A percentile compares a stretch with the other conserved stretches of the same genome.
Conservation (phyloP, 2,888 invertebrate species). For the Nephrotoma flavescens region DNA sequence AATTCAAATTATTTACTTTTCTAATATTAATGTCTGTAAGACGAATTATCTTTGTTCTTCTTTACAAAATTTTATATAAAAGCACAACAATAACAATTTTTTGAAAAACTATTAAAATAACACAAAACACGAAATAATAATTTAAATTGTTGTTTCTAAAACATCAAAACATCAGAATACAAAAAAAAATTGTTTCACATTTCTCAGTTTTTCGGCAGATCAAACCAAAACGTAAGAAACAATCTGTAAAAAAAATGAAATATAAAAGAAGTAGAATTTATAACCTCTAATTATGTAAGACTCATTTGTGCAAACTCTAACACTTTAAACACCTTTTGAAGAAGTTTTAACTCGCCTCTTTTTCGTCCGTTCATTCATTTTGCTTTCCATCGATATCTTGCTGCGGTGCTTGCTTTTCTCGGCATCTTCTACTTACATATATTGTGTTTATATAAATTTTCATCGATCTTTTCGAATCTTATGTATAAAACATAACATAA, state of each 20-base stretch:
- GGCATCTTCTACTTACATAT: not conserved
- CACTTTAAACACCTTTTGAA: conserved; percentile 6
- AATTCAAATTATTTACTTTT: not conserved
- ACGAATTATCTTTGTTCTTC: not conserved
- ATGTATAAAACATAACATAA: not conserved
- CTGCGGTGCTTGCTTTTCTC: not conserved
- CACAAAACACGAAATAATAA: not conserved
- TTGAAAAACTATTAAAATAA: not conserved
- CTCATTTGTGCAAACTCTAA: conserved; percentile 5
- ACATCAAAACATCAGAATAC: not conserved
- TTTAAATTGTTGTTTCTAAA: not conserved
- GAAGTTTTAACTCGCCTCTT: not conserved
- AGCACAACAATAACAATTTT: not conserved
- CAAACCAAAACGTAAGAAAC: not conserved
- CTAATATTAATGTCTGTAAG: not conserved
- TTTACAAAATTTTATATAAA: not conserved
- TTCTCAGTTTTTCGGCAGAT: conserved; percentile 2
- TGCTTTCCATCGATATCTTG: not conserved
- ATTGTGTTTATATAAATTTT: not conserved
- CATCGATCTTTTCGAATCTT: not conserved
- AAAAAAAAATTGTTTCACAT: not conserved
- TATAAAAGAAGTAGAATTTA: conserved; percentile 2
- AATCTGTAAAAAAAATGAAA: not conserved
- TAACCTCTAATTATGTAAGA: conserved; percentile 6
- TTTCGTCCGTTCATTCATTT: not conserved